Evolutionary conservation across 1,140 invertebrate species (phyloP).

Genomic region (Microplitis mediator): DNA sequence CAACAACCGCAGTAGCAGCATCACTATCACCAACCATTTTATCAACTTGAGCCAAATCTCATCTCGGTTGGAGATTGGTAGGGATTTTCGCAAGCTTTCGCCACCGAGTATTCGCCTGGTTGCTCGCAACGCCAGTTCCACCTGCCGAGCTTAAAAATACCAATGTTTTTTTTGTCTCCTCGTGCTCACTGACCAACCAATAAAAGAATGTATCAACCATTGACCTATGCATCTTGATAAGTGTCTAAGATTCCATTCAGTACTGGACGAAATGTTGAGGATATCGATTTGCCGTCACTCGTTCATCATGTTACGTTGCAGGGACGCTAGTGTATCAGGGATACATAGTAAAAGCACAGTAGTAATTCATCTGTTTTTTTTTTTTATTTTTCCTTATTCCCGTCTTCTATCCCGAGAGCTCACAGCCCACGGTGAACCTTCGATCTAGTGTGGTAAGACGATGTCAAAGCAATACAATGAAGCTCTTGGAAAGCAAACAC

Average conservation of each 20-base stretch:
- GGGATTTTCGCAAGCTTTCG: constrained; percentile 45
- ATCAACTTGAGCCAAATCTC: constrained; percentile 8
- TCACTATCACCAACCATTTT: constrained; percentile 12
- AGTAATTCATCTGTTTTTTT: constrained; percentile 24
- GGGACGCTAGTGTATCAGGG: constrained; percentile 57
- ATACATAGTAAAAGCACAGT: constrained; percentile 41
- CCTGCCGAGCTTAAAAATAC: constrained; percentile 41
- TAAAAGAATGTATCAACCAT: background rate
- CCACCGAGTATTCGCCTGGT: constrained; percentile 49
- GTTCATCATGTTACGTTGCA: constrained; percentile 62
- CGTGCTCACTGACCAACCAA: background rate
- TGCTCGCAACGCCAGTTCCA: constrained; percentile 39
- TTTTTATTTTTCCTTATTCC: background rate
- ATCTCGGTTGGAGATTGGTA: constrained; percentile 32
- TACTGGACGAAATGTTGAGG: background rate
- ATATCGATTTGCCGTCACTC: constrained; percentile 60
- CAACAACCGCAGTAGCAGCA: background rate
- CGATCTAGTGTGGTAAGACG: background rate
- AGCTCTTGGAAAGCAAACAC: background rate
- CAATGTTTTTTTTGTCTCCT: background rate
- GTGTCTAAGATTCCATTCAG: background rate
- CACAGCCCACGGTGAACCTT: no score
- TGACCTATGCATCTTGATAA: background rate
- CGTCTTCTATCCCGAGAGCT: background rate
- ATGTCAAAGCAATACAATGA: background rate